Percentiles rank a stretch among this genome's conserved stretches.
Evolutionary conservation across 2,888 invertebrate genomes (phyloP).

Genomic region (Rhagium mordax): DNA sequence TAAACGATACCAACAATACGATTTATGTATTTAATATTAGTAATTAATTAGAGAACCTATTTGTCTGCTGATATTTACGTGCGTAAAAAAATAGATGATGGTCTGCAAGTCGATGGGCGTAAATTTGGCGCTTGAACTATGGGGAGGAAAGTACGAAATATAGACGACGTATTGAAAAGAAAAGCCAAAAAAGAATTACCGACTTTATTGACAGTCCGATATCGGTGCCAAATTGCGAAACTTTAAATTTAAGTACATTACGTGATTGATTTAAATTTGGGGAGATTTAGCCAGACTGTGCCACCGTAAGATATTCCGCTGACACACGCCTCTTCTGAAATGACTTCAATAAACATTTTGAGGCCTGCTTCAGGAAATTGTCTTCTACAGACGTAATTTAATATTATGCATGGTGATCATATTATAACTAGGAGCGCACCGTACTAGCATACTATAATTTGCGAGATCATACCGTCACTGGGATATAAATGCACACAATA

Average conservation of each 20-base stretch:
- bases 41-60: too few species aligned
- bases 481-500: slow-evolving; percentile 8
- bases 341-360: neutral
- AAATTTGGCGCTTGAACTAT: too few species aligned
- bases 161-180: too few species aligned
- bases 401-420: slow-evolving; percentile 5
- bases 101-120: too few species aligned
- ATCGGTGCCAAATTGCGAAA: neutral
- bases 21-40: too few species aligned
- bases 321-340: neutral
- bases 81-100: too few species aligned
- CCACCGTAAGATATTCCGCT: neutral
- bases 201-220: neutral
- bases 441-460: neutral
- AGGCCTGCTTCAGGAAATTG: slow-evolving; percentile 7
- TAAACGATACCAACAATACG: too few species aligned
- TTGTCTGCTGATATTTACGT: too few species aligned
- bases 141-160: too few species aligned
- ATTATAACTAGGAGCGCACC: neutral
- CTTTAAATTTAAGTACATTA: neutral
- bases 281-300: neutral
- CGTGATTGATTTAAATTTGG: neutral
- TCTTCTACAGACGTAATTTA: slow-evolving; percentile 5
- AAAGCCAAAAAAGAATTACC: neutral
- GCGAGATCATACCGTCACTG: neutral